A percentile compares a stretch with the other conserved stretches of the same genome.
Evolutionary conservation across 1,140 invertebrate genomes (phyloP).

Genomic region (Sarcophaga peregrina): DNA sequence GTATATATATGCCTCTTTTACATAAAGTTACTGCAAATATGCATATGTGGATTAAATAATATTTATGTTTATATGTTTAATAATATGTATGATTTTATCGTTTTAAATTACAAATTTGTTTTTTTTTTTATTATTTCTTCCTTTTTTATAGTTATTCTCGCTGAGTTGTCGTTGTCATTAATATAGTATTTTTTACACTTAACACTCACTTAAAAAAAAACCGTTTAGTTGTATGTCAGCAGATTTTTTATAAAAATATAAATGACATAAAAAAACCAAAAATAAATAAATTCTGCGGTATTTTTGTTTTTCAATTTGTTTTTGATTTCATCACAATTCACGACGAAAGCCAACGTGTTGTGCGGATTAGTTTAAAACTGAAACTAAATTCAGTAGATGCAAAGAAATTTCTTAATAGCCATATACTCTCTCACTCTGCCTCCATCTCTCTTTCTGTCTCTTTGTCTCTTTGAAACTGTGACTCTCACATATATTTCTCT

Average conservation of each 20-base stretch:
- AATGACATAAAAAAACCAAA: slow-evolving; percentile 5
- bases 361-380: slow-evolving; percentile 35
- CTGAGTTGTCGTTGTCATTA: neutral
- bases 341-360: slow-evolving; percentile 28
- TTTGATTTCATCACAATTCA: slow-evolving; percentile 12
- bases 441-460: neutral
- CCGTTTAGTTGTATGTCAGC: slow-evolving; percentile 12
- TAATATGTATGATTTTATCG: neutral
- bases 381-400: slow-evolving; percentile 17
- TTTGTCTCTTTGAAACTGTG: neutral
- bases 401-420: slow-evolving; percentile 30
- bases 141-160: slow-evolving; percentile 9
- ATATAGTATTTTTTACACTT: neutral
- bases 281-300: slow-evolving; percentile 27
- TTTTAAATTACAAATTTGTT: neutral
- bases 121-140: neutral
- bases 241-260: slow-evolving; percentile 29
- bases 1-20: neutral
- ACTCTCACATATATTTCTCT: neutral
- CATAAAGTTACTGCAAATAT: neutral
- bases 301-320: slow-evolving; percentile 16
- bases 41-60: neutral
- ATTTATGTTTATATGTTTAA: neutral
- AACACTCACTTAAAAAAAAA: neutral
- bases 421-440: neutral